These are phyloP conservation scores for Trichosurus vulpecula DNA, from an alignment of 2,797 vertebrate genomes.

Conservation along the genomic window DNA sequence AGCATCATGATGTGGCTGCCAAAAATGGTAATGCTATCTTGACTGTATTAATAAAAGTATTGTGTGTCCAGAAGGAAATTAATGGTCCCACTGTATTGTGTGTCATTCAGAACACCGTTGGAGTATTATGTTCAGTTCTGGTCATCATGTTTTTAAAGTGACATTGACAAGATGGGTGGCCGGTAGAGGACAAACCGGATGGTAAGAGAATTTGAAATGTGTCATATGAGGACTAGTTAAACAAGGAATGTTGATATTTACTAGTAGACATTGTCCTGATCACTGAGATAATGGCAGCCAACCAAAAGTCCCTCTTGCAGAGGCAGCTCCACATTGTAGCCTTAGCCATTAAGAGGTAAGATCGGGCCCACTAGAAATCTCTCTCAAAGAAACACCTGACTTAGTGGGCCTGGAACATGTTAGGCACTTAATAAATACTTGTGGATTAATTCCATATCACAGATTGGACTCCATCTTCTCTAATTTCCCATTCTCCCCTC, in stretches of 20 bases:
- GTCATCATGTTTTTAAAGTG: not conserved
- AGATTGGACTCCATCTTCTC: too few relatives aligned
- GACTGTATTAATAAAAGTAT: not conserved
- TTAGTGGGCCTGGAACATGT: too few relatives aligned
- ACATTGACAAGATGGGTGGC: not conserved
- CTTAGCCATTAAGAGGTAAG: not conserved
- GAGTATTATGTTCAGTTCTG: not conserved
- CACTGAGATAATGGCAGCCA: not conserved
- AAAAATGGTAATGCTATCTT: not conserved
- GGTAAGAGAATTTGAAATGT: not conserved
- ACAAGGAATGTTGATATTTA: not conserved
- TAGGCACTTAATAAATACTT: too few relatives aligned
- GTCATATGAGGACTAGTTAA: not conserved
- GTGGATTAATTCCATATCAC: too few relatives aligned
- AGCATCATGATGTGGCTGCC: not conserved
- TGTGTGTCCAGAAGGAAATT: not conserved
- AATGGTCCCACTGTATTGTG: not conserved
- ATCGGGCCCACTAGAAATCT: not conserved
- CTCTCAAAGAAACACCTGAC: not conserved
- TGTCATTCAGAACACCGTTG: not conserved
- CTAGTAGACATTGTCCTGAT: not conserved
- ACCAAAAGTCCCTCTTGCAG: not conserved
- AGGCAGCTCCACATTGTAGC: not conserved
- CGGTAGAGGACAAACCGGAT: not conserved
- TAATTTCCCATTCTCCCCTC: too few relatives aligned